These are phyloP conservation scores for Creontiades dilutus DNA, from an alignment of 2,888 invertebrate species.

Conservation along the genomic window DNA sequence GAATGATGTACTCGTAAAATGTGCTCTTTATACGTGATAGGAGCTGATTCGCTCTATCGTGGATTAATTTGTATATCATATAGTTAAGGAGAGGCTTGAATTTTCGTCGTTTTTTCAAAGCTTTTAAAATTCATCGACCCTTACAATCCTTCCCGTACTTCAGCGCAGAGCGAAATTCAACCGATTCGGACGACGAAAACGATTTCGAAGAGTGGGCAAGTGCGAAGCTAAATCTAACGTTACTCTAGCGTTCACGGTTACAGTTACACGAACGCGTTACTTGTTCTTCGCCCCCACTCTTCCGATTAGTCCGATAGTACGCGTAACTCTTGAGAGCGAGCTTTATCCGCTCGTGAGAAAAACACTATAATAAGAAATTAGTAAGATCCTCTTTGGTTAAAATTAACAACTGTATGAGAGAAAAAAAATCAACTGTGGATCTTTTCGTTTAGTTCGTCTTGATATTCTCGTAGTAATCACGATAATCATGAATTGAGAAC, in stretches of 20 bases:
- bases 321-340: not conserved
- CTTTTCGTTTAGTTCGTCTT: not conserved
- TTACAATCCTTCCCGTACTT: not conserved
- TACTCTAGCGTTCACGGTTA: no score
- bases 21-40: not conserved
- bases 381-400: conserved; percentile 17
- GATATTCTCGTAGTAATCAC: not conserved
- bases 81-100: no score
- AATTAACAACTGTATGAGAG: conserved; percentile 34
- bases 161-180: not conserved
- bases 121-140: not conserved
- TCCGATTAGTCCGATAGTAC: not conserved
- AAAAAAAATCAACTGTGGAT: not conserved
- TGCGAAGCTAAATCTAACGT: not conserved
- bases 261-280: no score
- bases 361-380: conserved; percentile 13
- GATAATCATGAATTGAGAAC: not conserved
- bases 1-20: not conserved
- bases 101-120: conserved; percentile 1
- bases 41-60: not conserved
- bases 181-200: not conserved
- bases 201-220: conserved; percentile 24
- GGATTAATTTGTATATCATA: not conserved
- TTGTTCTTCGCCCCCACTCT: not conserved
- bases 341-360: not conserved